A percentile compares a stretch with the other conserved stretches of the same genome.
Evolutionary conservation across 2,113 vertebrate species (phyloP).

Genomic region (Chrysochloris asiatica): DNA sequence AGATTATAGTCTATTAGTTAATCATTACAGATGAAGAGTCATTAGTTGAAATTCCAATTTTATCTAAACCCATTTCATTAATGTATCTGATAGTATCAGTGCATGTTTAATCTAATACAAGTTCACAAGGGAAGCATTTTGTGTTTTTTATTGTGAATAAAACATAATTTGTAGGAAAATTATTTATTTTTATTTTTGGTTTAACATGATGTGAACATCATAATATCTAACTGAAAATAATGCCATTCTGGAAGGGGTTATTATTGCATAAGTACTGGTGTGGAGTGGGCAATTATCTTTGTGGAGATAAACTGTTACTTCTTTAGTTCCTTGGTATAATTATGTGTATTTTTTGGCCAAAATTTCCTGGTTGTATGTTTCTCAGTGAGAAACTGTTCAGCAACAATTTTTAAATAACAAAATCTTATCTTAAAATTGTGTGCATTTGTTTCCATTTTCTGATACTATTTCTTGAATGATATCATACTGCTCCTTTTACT

Average conservation of each 20-base stretch:
- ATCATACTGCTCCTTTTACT: background rate
- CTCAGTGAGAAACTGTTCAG: background rate
- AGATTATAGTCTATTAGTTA: background rate
- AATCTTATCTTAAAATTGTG: background rate
- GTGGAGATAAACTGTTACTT: background rate
- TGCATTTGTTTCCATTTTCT: background rate
- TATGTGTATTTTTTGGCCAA: background rate
- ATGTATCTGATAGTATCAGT: background rate
- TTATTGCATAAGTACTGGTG: background rate
- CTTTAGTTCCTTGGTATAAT: conserved; percentile 13
- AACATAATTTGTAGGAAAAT: conserved; percentile 18
- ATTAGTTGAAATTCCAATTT: conserved; percentile 24
- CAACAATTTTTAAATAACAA: conserved; percentile 32
- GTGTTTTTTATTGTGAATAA: conserved; percentile 42
- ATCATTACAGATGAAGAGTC: background rate
- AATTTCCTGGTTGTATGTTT: background rate
- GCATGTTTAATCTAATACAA: background rate
- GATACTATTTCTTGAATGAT: conserved; percentile 7
- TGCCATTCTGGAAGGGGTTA: background rate
- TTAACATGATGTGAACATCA: background rate
- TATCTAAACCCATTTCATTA: background rate
- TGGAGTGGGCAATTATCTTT: background rate
- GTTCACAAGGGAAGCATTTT: background rate
- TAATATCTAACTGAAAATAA: conserved; percentile 13
- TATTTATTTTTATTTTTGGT: conserved; percentile 7